Evolutionary conservation across 2,113 vertebrate species (phyloP), one percentile per base, ranked within the genome.

Genomic region (Chaenogobius annularis): DNA sequence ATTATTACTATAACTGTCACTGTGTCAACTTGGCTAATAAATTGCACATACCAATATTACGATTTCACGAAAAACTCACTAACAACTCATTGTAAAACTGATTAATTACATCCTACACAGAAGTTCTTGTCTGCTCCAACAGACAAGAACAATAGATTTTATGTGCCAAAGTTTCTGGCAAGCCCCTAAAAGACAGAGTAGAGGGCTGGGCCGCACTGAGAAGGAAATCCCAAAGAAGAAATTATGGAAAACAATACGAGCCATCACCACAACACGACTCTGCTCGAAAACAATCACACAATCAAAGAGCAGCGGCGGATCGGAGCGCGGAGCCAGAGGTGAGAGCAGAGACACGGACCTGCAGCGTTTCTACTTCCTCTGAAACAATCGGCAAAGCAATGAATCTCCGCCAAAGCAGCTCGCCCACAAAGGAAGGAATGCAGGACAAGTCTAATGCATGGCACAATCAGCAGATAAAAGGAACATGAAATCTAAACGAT

Each of bases 171-270:
- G 75, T 75, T 66, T 84, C 90, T 90, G 88, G 88, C 87, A 84
- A 31, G 79, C 68, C 70, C 78, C 80, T 74, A 82, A 58, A 58
- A 87, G 82, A 87, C 78, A 62, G 77, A 87, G 79, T 74, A 80
- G 85, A 71, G 75, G 67, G 84, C 81, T 26, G 70, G 61, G 70
- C 61, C 61, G 61, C 61, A 5, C 56, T 74, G 13, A 72, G 75
- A 87, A 58, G 87, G 81, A 89, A 90, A 90, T 90, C 91, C 90
- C 84, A 83, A 68, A 81, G 88, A 88, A 85, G 89, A 86, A 90
- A 87, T 91, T 71, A 84, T 72, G 80, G 87, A 90, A 26, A 23
- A 90, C 87, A 89, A 90, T 88, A 83, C 82, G 78, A 66, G 76
- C 73, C 64, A 71, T 73, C 70, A 65, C 79, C 61, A 63, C 61